Conservation (phyloP, 1,140 invertebrate genomes). For the Arion vulgaris region DNA sequence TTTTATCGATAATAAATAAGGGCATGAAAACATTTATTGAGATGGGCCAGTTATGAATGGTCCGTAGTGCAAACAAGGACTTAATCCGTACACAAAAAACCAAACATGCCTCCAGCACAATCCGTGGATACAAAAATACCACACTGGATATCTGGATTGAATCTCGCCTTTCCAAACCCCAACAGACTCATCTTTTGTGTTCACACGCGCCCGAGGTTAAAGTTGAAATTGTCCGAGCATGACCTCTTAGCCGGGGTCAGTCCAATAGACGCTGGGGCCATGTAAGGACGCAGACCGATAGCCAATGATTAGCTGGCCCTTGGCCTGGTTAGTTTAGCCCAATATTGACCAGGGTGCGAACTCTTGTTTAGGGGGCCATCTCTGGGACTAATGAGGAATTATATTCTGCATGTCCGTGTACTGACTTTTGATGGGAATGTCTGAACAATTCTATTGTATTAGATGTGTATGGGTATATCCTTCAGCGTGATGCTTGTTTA, state of each 20-base stretch:
- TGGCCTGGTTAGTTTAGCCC: conserved; percentile 4
- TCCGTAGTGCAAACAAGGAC: neutral
- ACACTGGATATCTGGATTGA: neutral
- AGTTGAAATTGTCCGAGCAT: conserved; percentile 12
- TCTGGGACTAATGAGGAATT: conserved; percentile 26
- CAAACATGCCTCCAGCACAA: neutral
- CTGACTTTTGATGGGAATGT: conserved; percentile 5
- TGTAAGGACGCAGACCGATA: conserved; percentile 3
- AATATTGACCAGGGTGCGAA: neutral
- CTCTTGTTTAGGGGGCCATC: conserved; percentile 11
- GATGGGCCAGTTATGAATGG: neutral
- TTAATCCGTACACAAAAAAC: neutral
- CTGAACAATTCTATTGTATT: neutral
- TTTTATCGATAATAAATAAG: no score
- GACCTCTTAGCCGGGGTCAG: conserved; percentile 6
- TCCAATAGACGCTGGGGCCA: conserved; percentile 13
- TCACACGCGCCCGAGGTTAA: neutral
- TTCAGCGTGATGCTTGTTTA: no score
- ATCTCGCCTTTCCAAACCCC: neutral
- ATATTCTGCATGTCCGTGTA: neutral
- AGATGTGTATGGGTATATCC: neutral
- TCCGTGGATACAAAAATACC: neutral
- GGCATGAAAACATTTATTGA: no score
- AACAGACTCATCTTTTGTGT: neutral
- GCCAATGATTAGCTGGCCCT: conserved; percentile 1